Conservation (phyloP, 2,888 invertebrate genomes). For the Ptilodon capucinus region DNA sequence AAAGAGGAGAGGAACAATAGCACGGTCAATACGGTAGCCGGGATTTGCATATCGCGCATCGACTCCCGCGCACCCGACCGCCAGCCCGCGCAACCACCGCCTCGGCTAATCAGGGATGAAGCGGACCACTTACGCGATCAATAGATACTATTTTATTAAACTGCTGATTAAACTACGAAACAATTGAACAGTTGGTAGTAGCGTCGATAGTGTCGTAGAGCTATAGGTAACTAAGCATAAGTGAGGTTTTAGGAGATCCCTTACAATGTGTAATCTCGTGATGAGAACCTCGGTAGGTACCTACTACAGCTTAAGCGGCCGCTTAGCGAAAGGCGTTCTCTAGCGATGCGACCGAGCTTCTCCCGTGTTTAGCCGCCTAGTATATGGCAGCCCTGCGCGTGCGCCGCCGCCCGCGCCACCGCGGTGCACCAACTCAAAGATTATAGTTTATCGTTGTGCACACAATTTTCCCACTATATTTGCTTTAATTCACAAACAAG, state of each 20-base stretch:
- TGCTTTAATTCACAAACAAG: slow-evolving; percentile 37
- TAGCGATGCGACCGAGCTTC: no score
- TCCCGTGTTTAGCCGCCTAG: no score
- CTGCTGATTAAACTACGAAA: no score
- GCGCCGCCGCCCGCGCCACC: no score
- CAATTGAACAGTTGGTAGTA: no score
- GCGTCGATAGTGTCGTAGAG: no score
- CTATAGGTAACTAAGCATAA: no score
- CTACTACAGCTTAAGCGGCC: no score
- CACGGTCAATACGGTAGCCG: slow-evolving; percentile 69
- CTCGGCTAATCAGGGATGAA: neutral
- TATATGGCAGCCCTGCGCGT: slow-evolving; percentile 6
- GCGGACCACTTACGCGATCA: neutral
- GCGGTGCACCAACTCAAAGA: slow-evolving; percentile 18
- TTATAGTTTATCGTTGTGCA: slow-evolving; percentile 33
- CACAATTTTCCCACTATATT: slow-evolving; percentile 32
- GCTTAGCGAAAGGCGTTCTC: no score
- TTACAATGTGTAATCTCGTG: no score
- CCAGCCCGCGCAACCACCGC: slow-evolving; percentile 7
- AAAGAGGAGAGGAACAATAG: slow-evolving; percentile 55
- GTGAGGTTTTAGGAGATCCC: no score
- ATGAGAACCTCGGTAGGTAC: no score
- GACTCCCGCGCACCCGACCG: slow-evolving; percentile 36
- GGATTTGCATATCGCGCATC: slow-evolving; percentile 74
- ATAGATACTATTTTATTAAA: neutral